Conservation (phyloP, 2,888 invertebrate species). For the Phorcus lineatus region DNA sequence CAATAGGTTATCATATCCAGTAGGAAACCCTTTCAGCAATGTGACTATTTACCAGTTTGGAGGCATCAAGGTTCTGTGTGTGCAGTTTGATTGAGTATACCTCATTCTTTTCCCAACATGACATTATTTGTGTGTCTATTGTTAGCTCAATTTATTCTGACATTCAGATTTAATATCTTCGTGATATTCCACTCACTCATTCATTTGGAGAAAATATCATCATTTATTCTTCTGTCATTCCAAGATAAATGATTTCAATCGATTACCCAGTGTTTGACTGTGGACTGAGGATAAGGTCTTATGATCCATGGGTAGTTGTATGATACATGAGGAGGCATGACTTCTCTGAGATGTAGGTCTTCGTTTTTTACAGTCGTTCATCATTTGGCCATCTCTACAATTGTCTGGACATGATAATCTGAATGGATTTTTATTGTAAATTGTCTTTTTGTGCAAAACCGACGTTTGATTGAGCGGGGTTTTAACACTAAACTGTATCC, state of each 20-base stretch:
- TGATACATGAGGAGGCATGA: constrained; percentile 1
- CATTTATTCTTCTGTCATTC: constrained; percentile 7
- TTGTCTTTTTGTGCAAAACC: no score
- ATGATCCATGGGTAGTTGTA: neutral
- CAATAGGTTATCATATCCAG: no score
- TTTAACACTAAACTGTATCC: no score
- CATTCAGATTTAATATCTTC: neutral
- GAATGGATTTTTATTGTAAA: no score
- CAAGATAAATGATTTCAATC: constrained; percentile 1
- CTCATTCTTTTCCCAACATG: constrained; percentile 10
- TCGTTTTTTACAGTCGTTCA: neutral
- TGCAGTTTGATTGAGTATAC: neutral
- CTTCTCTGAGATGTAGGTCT: constrained; percentile 2
- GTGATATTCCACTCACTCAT: constrained; percentile 7
- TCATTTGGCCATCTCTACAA: no score
- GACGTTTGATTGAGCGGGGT: no score
- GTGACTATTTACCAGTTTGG: neutral
- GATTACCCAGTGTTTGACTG: neutral
- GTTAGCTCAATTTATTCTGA: constrained; percentile 15
- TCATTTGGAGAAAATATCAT: constrained; percentile 6
- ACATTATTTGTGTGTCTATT: constrained; percentile 21
- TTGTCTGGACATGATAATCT: no score
- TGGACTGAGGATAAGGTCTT: neutral
- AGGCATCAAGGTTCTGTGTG: neutral
- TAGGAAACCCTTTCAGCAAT: no score